Base-by-base conservation (phyloP, 2,113 vertebrate species). In the Oryzias woworae region DNA sequence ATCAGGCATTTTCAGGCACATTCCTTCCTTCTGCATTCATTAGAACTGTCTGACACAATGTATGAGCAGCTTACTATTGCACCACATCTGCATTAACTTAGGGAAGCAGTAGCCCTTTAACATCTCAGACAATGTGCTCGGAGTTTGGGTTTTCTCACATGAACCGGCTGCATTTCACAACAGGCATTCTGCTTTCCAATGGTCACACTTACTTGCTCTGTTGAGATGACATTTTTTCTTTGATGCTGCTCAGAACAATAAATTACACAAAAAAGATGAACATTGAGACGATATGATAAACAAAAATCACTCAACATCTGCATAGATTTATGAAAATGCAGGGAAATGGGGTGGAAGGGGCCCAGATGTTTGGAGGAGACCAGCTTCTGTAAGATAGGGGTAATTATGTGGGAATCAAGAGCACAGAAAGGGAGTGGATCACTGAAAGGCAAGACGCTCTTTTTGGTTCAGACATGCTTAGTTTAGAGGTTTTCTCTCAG, bases 201-300 rank as follows among this genome's bases (percentile, higher is more conserved):
- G 58, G 26, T 85, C 20, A 92, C 89, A 99, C 97, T 99, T 97
- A 99, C 96, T 98, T 96, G 95, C 94, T 96, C 91, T 95, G 92
- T 62, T 92, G 92, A 89, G 93, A 92, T 90, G 95, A 90, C 85
- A 99, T 94, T 96, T 97, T 98, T 96, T 95, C 95, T 96, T 99
- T 98, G 97, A 99, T 95, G 95, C 97, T 99, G 96, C 94, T 95
- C 94, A 93, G 93, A 62, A 95, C 69, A 78, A 94, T 89, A 92
- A 94, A 92, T 94, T 93, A 92, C 92, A 95, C 87, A 95, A 89
- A 93, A 92, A 87, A 92, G 86, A 92, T 89, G 91, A 92, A 92
- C 91, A 94, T 86, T 92, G 89, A 91, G 92, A 86, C 92, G 84
- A 85, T 91, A 92, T 88, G 88, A 79, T 59, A 61, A 23, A 73